Evolutionary conservation across 2,888 invertebrate genomes (phyloP), one percentile per base, ranked within the genome.

Genomic region (Drosophila anomalata): DNA sequence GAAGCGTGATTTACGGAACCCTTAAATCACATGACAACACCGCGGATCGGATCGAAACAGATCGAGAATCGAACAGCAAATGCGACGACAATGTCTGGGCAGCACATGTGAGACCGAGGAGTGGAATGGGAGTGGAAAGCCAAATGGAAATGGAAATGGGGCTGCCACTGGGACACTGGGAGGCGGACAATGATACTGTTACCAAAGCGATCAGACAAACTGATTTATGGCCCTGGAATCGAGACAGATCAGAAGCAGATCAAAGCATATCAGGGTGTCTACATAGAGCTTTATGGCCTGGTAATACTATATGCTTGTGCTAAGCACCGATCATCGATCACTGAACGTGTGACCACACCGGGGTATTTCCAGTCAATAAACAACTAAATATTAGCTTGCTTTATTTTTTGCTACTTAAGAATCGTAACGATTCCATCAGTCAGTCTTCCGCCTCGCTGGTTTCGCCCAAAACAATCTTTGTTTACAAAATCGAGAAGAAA

Each of bases 1-100:
- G 89, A 81, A 87, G 82, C 90, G 90, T 90, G 91, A 90, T 90
- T 90, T 90, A 90, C 90, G 90, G 90, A 90, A 86, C 90, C 87
- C 90, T 88, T 88, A 88, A 89, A 89, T 85, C 81, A 86, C 86
- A 86, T 73, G 81, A 73, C 85, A 80, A 75, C 77, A 56, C 59
- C 46, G 57, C 47, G 51, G 69, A 52, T 78, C 77, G 67, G 58
- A 51, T 36, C 36, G 36, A 36, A 36, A 57, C 61, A 71, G 73
- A 80, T 78, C 76, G 80, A 71, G 82, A 86, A 83, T 82, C 81
- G 83, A 82, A 87, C 65, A 67, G 86, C 82, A 85, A 80, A 80
- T 82, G 77, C 83, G 73, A 76, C 62, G 60, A 61, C 58, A 70
- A 73, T 53, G 79, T 85, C 80, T 81, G 85, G 42, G 73, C 53